Evolutionary conservation across 2,888 invertebrate genomes (phyloP), one percentile per base, ranked within the genome.

Genomic region (Drosophila ezoana): DNA sequence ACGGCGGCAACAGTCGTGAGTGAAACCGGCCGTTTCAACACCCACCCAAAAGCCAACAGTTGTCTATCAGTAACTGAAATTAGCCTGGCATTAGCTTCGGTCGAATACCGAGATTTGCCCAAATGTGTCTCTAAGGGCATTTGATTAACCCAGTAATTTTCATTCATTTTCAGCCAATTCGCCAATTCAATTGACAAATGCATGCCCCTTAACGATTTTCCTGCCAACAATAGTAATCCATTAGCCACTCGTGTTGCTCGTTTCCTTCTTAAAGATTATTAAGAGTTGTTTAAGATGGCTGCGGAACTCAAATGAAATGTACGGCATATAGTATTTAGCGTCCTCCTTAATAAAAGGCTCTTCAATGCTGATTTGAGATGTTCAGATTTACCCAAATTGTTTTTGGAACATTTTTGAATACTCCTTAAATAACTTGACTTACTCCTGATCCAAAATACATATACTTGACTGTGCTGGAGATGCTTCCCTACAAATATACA

Each of bases 21-120:
- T 84, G 85, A 84, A 84, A 84, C 71, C 69, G 84, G 37, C 75
- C 78, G 43, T 75, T 81, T 81, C 69, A 62, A 66, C 53, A 62
- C 73, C 62, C 73, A 59, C 57, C 66, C 57, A 72, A 41, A 33
- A 47, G 8, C 44, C 8, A 20, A 23, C 35, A 23, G 35, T 41
- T 23, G 44, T 41, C 52, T 43, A 47, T 65, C 60, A 18, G 44
- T 35, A 38, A 28, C 38, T 9, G 32, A 44, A 44, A 57, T 74
- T 72, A 66, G 61, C 45, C 35, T 35, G 49, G 9, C 52, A 60
- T 53, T 74, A 41, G 43, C 32, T 58, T 10, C 48, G 18, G 47
- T 4, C 56, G 53, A 59, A 32, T 56, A 52, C 47, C 52, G 52
- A 43, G 53, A 58, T 14, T 52, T 32, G 41, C 16, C 53, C 44